Conservation (phyloP, 1,140 invertebrate species). For the Acarapis woodi region DNA sequence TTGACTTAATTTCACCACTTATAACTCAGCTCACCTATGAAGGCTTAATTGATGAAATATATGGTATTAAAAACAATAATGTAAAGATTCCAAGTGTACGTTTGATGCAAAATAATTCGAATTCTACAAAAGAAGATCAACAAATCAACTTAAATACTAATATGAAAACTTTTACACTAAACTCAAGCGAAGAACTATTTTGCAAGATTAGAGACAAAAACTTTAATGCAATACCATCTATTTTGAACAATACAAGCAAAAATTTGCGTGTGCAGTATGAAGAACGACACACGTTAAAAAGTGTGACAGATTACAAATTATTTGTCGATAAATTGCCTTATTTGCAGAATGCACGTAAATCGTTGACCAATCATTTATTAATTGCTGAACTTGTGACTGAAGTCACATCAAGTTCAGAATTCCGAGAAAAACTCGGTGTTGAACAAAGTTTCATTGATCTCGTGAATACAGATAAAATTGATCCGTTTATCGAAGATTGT, state of each 20-base stretch:
- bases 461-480: conserved; percentile 58
- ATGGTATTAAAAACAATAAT: conserved; percentile 39
- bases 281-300: conserved; percentile 51
- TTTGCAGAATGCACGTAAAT: conserved; percentile 54
- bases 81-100: conserved; percentile 53
- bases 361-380: conserved; percentile 40
- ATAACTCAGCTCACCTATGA: conserved; percentile 89
- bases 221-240: conserved; percentile 62
- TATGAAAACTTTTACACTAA: conserved; percentile 52
- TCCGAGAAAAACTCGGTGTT: conserved; percentile 6
- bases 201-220: conserved; percentile 63
- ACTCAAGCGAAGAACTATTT: conserved; percentile 66
- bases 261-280: conserved; percentile 51
- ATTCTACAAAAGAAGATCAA: conserved; percentile 24
- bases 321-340: conserved; percentile 68
- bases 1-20: conserved; percentile 71
- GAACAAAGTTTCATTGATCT: conserved; percentile 50
- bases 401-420: conserved; percentile 27
- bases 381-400: conserved; percentile 45
- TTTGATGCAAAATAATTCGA: conserved; percentile 28
- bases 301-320: conserved; percentile 70
- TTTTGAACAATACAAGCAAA: conserved; percentile 58
- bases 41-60: conserved; percentile 76
- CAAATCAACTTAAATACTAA: conserved; percentile 23
- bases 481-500: conserved; percentile 60